Evolutionary conservation across 2,113 vertebrate genomes (phyloP).

Genomic region (Pomatostomus ruficeps): DNA sequence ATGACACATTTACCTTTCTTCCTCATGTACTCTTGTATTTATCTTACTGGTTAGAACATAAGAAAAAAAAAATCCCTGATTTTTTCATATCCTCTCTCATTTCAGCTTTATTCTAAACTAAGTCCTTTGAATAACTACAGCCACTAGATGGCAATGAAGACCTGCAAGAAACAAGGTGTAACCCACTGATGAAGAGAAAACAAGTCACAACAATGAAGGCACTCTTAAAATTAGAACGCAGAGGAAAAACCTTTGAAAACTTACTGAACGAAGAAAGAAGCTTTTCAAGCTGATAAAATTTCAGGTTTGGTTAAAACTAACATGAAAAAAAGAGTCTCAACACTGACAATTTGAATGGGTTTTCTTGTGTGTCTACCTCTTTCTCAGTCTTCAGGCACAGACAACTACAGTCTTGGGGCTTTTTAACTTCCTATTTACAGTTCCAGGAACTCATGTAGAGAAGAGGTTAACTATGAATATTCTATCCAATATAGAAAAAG

Average conservation of each 20-base stretch:
- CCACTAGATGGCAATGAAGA: conserved; percentile 52
- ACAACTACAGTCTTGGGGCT: neutral
- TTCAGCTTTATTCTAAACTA: neutral
- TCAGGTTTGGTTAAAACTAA: neutral
- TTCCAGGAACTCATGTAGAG: neutral
- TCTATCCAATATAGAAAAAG: neutral
- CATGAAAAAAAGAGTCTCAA: neutral
- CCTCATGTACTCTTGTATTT: neutral
- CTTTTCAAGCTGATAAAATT: neutral
- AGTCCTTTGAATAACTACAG: neutral
- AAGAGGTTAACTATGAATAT: neutral
- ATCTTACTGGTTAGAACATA: neutral
- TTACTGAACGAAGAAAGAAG: neutral
- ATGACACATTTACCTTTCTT: neutral
- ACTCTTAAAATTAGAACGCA: neutral
- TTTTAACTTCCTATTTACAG: neutral
- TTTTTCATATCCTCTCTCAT: neutral
- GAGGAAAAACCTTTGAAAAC: neutral
- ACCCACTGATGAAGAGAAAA: neutral
- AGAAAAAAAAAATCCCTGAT: neutral
- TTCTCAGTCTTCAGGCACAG: neutral
- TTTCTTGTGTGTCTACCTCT: neutral
- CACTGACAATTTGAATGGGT: neutral
- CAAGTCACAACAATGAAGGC: neutral
- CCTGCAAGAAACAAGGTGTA: neutral